Conservation (phyloP, 2,113 vertebrate species). For the Rhea americana region DNA sequence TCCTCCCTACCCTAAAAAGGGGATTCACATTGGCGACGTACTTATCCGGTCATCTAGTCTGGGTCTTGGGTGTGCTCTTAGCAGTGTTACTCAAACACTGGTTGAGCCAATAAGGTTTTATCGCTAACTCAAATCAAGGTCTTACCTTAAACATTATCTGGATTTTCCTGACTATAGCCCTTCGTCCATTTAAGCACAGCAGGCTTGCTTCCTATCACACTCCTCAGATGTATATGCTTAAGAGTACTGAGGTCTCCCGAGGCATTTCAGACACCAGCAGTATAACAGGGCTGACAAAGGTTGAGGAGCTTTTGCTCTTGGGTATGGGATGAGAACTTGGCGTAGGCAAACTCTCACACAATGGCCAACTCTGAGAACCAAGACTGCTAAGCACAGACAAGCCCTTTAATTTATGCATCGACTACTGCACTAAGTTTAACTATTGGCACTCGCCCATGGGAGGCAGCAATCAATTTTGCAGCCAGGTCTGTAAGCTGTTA, state of each 20-base stretch:
- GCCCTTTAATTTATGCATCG: background rate
- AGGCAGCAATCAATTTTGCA: slow-evolving; percentile 2
- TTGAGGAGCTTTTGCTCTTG: background rate
- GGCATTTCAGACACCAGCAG: background rate
- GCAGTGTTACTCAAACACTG: background rate
- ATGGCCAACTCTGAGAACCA: background rate
- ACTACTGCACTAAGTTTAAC: slow-evolving; percentile 7
- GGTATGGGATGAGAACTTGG: background rate
- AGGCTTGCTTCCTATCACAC: background rate
- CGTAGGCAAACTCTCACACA: background rate
- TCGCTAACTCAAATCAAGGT: background rate
- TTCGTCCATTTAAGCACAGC: background rate
- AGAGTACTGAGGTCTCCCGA: background rate
- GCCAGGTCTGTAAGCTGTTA: background rate
- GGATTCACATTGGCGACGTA: accelerated
- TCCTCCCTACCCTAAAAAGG: background rate
- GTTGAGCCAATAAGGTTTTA: background rate
- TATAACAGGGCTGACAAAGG: background rate
- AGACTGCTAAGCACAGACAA: background rate
- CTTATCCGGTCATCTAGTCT: background rate
- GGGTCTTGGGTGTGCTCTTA: background rate
- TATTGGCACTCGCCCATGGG: background rate
- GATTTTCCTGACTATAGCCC: background rate
- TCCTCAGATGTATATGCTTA: background rate
- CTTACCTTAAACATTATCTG: background rate